These are phyloP conservation scores for Chelmon rostratus DNA, from an alignment of 2,797 vertebrate genomes.

Conservation along the genomic window DNA sequence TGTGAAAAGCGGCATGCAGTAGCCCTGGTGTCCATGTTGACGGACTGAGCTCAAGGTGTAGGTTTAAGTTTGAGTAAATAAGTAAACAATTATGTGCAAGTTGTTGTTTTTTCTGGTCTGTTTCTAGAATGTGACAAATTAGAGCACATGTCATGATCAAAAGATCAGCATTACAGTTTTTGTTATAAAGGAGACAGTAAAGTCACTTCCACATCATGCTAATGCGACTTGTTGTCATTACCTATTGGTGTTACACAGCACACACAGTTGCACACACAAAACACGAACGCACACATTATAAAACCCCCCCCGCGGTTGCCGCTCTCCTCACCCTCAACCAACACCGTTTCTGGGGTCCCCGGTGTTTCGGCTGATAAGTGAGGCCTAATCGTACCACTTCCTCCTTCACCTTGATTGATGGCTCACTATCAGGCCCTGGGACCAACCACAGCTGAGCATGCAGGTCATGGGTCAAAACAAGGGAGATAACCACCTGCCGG, in stretches of 20 bases:
- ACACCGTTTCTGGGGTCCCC: slow-evolving; percentile 23
- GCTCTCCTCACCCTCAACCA: slow-evolving; percentile 3
- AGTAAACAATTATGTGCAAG: too few species aligned
- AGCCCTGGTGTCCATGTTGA: not conserved
- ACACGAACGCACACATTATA: not conserved
- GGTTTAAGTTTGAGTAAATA: too few species aligned
- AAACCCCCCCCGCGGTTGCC: slow-evolving; percentile 5
- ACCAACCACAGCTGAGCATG: slow-evolving; percentile 63
- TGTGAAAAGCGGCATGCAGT: not conserved
- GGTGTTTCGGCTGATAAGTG: slow-evolving; percentile 72
- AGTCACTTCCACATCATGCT: not conserved
- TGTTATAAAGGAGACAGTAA: not conserved
- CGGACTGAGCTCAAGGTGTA: not conserved
- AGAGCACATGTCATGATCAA: too few species aligned
- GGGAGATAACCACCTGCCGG: slow-evolving; percentile 83
- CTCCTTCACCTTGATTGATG: slow-evolving; percentile 76
- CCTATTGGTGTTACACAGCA: not conserved
- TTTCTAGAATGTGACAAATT: too few species aligned
- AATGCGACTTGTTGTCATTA: not conserved
- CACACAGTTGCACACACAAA: not conserved
- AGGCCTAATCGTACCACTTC: slow-evolving; percentile 64
- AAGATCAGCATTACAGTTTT: not conserved
- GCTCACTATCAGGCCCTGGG: slow-evolving; percentile 58
- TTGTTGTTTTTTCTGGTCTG: too few species aligned
- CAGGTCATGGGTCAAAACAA: slow-evolving; percentile 73